phyloP scores from a whole-genome alignment of 2,113 vertebrate genomes.

The Pedionomus torquatus region DNA sequence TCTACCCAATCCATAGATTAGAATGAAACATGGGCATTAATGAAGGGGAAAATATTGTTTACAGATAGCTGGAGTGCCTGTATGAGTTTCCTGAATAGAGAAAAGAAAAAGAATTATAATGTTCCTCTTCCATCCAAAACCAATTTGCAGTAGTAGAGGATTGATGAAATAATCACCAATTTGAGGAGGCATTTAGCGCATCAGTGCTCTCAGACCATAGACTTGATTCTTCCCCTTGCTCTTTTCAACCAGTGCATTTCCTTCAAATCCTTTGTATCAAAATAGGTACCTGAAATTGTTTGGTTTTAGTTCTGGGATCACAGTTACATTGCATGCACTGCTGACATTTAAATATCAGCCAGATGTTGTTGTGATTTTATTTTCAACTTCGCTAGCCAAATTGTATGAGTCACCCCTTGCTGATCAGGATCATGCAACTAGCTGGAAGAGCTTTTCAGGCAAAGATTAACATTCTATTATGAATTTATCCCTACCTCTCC shows the following conservation, averaged over 20 bases:
- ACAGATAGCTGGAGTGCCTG: neutral
- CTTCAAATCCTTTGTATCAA: neutral
- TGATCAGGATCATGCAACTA: neutral
- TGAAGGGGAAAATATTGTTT: neutral
- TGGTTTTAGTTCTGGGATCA: neutral
- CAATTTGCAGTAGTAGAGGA: neutral
- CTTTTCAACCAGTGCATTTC: neutral
- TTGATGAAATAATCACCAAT: neutral
- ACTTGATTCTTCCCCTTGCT: neutral
- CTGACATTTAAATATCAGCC: slow-evolving; percentile 51
- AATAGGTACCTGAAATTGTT: neutral
- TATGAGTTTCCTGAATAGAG: neutral
- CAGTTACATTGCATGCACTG: neutral
- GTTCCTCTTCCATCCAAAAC: neutral
- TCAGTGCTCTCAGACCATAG: neutral
- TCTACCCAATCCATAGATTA: neutral
- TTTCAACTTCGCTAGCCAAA: neutral
- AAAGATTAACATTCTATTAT: neutral
- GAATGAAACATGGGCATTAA: neutral
- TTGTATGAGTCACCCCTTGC: neutral
- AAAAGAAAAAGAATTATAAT: neutral
- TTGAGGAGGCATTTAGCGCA: neutral
- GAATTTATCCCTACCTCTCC: neutral
- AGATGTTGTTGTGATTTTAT: slow-evolving; percentile 36
- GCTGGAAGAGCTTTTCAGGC: neutral